phyloP scores from a whole-genome alignment of 2,888 invertebrate genomes.

The Stratiomys singularior region DNA sequence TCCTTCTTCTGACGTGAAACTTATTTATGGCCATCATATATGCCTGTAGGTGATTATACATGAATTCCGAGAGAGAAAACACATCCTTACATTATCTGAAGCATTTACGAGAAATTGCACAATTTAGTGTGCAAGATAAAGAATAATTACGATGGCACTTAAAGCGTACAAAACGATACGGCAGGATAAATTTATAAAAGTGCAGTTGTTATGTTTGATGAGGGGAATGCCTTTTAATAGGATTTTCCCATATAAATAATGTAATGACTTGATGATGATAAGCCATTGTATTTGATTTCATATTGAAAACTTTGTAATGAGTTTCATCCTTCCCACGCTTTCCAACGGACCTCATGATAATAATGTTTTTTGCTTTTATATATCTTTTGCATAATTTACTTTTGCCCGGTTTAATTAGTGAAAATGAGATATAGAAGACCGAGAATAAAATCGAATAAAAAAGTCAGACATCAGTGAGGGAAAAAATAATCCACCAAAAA shows the following conservation, averaged over 20 bases:
- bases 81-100: conserved; percentile 41
- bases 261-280: neutral
- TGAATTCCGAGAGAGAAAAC: conserved; percentile 32
- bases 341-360: no score
- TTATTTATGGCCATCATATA: conserved; percentile 45
- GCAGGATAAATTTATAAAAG: neutral
- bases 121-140: conserved; percentile 46
- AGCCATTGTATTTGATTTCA: no score
- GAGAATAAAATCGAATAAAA: no score
- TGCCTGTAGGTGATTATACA: conserved; percentile 44
- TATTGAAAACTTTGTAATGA: no score
- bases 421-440: no score
- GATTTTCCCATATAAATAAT: neutral
- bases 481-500: no score
- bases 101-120: conserved; percentile 46
- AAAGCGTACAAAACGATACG: conserved; percentile 25
- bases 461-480: no score
- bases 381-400: no score
- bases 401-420: no score
- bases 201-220: neutral
- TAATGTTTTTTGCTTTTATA: no score
- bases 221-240: neutral
- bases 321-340: no score
- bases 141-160: conserved; percentile 42
- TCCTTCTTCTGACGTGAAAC: conserved; percentile 41